Base-by-base conservation (phyloP, 2,113 vertebrate species). In the Oxyura jamaicensis region DNA sequence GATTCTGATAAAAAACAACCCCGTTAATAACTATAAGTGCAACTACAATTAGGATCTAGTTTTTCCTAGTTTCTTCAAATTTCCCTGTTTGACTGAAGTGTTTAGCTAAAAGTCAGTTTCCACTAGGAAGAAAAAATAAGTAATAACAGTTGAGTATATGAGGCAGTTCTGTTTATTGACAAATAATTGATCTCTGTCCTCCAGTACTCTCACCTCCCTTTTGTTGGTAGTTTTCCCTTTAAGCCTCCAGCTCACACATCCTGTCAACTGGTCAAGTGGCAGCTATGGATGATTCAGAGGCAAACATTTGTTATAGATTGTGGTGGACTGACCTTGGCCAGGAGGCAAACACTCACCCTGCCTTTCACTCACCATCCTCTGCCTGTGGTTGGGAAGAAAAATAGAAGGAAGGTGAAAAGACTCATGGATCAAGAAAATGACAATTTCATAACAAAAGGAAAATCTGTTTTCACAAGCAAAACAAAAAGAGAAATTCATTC, bases 381-480 rank as follows among this genome's bases (percentile, higher is more conserved):
- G 8, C 25, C n/a, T 33, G 18, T 2, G 6, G 13, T 62, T 41
- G 7, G 11, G 33, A 16, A 62, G 10, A 53, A 88, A 95, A 67
- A 62, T 3, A 62, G 36, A 39, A 62, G 9, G 8, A 80, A 91
- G 42, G 13, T 76, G 41, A 75, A 94, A 89, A 55, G 35, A 17
- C 42, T 75, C 0, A 0, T 83, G 14, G 14, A 42, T 50, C 0
- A 1, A 68, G 7, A 11, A 39, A 84, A 68, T 44, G 26, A 44
- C 5, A 50, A n/a, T 60, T 74, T 82, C 7, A 36, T 69, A 74
- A 50, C 35, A 55, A 73, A 82, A 78, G 18, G 3, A 69, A 78
- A 95, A 73, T 10, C 15, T 74, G 11, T 55, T 7, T 6, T 84
- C 11, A 2, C 3, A 63, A 41, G 36, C 4, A 77, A 84, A 94